Evolutionary conservation across 2,113 vertebrate genomes (phyloP), one percentile per base, ranked within the genome.

Genomic region (Mesitornis unicolor): DNA sequence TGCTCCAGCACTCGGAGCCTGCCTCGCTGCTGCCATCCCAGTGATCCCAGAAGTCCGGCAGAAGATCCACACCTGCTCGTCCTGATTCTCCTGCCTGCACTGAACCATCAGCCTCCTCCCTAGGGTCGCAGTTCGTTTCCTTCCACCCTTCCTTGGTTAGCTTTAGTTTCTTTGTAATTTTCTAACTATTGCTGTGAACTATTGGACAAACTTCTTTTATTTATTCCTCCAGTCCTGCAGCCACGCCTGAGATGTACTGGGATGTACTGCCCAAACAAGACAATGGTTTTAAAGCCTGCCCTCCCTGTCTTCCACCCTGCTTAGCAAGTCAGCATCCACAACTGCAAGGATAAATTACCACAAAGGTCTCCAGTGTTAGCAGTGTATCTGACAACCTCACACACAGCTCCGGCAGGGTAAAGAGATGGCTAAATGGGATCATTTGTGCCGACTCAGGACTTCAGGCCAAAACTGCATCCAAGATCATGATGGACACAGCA

Each of bases 371-470:
- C 73, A 22, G 11, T 18, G 75, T 71, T 70, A 94, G 90, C 67
- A 73, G 22, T 54, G 73, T 36, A 24, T 87, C 92, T 90, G 92
- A 92, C 92, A 96, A 84, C 83, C 79, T 65, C 76, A 45, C 22
- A 50, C 5, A 0, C 69, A 43, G 79, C 68, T 16, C 51, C 53
- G n/a, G 80, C 60, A 60, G 57, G 57, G 76, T 56, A 69, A 81
- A 75, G 80, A 89, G 79, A 81, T 71, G 68, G 80, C 92, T 96
- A 92, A 90, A 82, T 29, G 65, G 69, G 56, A 87, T 79, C 53
- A 2, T 5, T 84, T 82, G 56, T 90, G 90, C 85, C 40, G 25
- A 93, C 79, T 92, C 96, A 82, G 65, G 86, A 93, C 80, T 96
- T 90, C 54, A 77, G 75, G 75, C 78, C 84, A 85, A 88, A 88